Evolutionary conservation across 2,797 vertebrate genomes (phyloP).

Genomic region (Spatula clypeata): DNA sequence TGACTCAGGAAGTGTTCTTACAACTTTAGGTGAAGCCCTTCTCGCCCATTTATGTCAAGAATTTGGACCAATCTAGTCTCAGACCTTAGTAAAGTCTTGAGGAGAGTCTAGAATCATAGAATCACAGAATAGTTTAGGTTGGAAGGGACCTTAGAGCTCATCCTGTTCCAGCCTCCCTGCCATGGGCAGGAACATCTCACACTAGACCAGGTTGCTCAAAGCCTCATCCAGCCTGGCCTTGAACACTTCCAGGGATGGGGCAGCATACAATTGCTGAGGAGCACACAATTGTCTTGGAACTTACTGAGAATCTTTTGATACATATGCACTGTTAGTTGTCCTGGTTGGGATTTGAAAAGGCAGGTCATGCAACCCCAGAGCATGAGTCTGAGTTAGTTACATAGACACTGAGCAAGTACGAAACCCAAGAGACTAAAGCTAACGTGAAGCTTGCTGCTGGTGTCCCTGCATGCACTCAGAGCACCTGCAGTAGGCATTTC

Average conservation of each 20-base stretch:
- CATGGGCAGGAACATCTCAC: too few relatives aligned
- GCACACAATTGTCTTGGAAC: neutral
- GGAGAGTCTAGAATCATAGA: neutral
- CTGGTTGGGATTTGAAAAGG: neutral
- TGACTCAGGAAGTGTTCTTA: neutral
- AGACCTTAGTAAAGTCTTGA: neutral
- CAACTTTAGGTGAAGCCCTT: neutral
- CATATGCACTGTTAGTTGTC: neutral
- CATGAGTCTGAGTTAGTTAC: neutral
- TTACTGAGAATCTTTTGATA: neutral
- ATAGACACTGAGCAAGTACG: neutral
- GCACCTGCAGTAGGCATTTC: neutral
- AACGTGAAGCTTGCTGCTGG: rapidly evolving
- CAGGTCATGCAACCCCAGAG: neutral
- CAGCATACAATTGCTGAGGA: neutral
- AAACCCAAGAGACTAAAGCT: neutral
- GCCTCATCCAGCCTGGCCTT: too few relatives aligned
- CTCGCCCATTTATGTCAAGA: neutral
- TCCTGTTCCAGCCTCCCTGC: too few relatives aligned
- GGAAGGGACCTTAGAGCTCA: too few relatives aligned
- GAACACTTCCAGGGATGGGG: too few relatives aligned
- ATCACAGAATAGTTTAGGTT: too few relatives aligned
- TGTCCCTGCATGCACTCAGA: neutral
- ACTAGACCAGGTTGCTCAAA: too few relatives aligned
- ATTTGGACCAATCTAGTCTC: neutral